These are phyloP conservation scores for Chalcosyrphus nemorum DNA, from an alignment of 2,888 invertebrate genomes.

Conservation along the genomic window DNA sequence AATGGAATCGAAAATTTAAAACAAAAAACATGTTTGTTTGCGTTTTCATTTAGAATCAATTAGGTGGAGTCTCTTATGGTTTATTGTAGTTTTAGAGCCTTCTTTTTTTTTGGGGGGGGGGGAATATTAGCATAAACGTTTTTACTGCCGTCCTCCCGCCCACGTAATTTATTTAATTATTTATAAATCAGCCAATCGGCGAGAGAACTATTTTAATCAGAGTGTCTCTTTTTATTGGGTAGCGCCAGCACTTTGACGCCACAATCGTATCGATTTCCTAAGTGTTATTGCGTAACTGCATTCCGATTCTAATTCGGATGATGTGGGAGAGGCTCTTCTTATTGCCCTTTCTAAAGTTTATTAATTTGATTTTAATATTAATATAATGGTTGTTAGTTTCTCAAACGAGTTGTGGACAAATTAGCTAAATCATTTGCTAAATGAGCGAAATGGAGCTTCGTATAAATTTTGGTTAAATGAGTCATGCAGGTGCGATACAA, in stretches of 20 bases:
- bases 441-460: neutral
- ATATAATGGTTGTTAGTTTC: neutral
- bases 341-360: neutral
- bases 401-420: neutral
- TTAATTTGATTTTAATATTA: neutral
- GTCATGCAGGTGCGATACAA: too few species aligned
- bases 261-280: slow-evolving; percentile 14
- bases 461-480: too few species aligned
- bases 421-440: neutral
- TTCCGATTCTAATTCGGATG: slow-evolving; percentile 18
- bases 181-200: slow-evolving; percentile 17
- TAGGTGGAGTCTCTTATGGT: slow-evolving; percentile 18
- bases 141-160: slow-evolving; percentile 40
- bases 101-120: too few species aligned
- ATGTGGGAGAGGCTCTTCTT: neutral
- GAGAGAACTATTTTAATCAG: slow-evolving; percentile 32
- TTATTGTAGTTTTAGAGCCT: neutral
- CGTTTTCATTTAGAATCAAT: slow-evolving; percentile 49
- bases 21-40: slow-evolving; percentile 11
- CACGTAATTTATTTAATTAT: slow-evolving; percentile 55
- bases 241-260: slow-evolving; percentile 45
- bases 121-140: slow-evolving; percentile 46
- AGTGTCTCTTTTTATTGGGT: slow-evolving; percentile 1
- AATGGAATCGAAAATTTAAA: neutral
- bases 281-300: slow-evolving; percentile 21